Conservation (phyloP, 2,113 vertebrate genomes). For the Brienomyrus longianalis region DNA sequence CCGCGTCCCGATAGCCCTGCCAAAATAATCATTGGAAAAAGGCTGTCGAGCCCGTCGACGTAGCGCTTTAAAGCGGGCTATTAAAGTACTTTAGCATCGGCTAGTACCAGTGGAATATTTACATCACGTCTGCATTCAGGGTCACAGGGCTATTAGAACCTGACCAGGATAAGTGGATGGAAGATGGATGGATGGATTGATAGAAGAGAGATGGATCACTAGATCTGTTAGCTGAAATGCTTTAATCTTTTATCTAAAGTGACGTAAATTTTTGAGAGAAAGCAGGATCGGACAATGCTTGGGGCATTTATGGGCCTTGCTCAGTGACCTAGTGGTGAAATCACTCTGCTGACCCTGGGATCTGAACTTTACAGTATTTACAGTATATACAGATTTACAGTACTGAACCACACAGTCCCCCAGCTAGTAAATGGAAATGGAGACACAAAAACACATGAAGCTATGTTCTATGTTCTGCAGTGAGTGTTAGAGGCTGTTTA, state of each 20-base stretch:
- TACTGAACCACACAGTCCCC: background rate
- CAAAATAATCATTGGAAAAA: slow-evolving; percentile 25
- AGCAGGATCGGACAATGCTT: background rate
- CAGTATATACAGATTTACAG: too few species aligned
- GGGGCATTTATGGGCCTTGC: background rate
- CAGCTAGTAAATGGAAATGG: background rate
- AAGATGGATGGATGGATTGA: background rate
- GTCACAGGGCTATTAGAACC: background rate
- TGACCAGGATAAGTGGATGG: background rate
- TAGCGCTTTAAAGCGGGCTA: background rate
- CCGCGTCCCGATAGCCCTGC: slow-evolving; percentile 50
- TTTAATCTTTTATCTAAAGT: background rate
- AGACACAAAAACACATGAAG: background rate
- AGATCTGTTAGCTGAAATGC: background rate
- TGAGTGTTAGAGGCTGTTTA: background rate
- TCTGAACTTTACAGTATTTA: too few species aligned
- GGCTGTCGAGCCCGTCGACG: background rate
- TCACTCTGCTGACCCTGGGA: background rate
- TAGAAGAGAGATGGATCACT: background rate
- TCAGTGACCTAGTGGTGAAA: background rate
- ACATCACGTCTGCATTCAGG: background rate
- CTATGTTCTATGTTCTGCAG: background rate
- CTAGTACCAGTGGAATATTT: background rate
- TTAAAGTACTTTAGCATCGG: background rate
- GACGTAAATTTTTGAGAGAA: background rate